These are phyloP conservation scores for Helicorthomorpha holstii DNA, from an alignment of 1,140 invertebrate species.

Conservation along the genomic window DNA sequence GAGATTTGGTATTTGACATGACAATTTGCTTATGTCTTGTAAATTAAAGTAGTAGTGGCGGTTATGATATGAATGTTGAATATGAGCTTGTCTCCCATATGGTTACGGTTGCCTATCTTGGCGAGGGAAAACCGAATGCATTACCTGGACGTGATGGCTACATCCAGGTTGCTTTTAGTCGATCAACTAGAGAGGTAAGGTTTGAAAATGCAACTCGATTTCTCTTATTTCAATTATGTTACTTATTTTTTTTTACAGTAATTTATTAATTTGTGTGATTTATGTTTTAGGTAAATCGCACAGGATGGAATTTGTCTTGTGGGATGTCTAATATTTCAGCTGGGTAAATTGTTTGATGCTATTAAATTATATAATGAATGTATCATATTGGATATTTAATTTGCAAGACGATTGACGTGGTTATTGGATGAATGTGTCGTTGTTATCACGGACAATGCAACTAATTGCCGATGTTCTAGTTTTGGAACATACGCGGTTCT, in stretches of 20 bases:
- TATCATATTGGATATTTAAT: too few relatives aligned
- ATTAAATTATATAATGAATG: too few relatives aligned
- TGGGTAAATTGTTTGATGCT: background rate
- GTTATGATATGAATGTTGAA: background rate
- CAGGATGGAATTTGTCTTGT: background rate
- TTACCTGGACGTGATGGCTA: background rate
- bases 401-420: background rate
- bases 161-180: background rate
- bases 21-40: too few relatives aligned
- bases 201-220: too few relatives aligned
- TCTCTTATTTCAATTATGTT: too few relatives aligned
- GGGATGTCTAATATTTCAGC: background rate
- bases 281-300: background rate
- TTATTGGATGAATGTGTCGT: background rate
- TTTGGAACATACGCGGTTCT: constrained; percentile 2
- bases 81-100: background rate
- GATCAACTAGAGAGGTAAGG: background rate
- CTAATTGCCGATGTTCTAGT: background rate
- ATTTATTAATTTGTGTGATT: too few relatives aligned
- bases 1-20: too few relatives aligned
- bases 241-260: too few relatives aligned
- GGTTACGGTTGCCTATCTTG: background rate
- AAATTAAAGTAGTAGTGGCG: background rate
- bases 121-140: background rate
- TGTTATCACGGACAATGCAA: background rate